Base-by-base conservation (phyloP, 1,140 invertebrate genomes). In the Drosophila pallidifrons region DNA sequence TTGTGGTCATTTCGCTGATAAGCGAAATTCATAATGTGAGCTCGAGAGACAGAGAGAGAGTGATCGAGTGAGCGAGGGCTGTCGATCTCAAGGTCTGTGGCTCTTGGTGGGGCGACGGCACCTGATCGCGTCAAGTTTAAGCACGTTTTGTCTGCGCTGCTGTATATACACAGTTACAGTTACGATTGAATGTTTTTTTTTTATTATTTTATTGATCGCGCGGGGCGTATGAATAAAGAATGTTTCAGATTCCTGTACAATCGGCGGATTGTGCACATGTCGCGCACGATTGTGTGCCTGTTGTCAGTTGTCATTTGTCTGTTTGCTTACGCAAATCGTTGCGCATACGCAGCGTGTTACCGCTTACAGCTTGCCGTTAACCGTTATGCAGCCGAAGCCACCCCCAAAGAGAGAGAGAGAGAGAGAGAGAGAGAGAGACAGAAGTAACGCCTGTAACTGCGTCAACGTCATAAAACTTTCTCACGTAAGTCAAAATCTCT, bases 381-480 rank as follows among this genome's bases (percentile, higher is more conserved):
- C 83, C 83, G 83, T 87, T 87, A 87, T 47, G 32, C 65, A 46
- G 46, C 47, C 16, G 52, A 45, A 65, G 45, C 41, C 60, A 65
- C 55, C 52, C 13, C n/a, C 68, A 58, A 25, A 16, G 41, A 54
- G 54, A 28, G 58, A 25, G 32, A 52, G n/a, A 15, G 10, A 16
- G 41, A 54, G 54, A 28, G 58, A 25, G 32, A 52, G n/a, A 15
- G 10, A 3, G 6, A 32, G 30, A 28, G 15, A 8, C 64, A 20
- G 30, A 25, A 25, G 20, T 25, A 25, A 25, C 43, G 7, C 32
- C 52, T 25, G 20, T n/a, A 77, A 69, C 55, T 88, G 74, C 83
- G 83, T 88, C 83, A 88, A 74, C 70, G 85, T 83, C 77, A 55
- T 88, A 81, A 87, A 89, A 81, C 59, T 78, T 89, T 88, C 83